Evolutionary conservation across 2,888 invertebrate genomes (phyloP).

Genomic region (Machimus atricapillus): DNA sequence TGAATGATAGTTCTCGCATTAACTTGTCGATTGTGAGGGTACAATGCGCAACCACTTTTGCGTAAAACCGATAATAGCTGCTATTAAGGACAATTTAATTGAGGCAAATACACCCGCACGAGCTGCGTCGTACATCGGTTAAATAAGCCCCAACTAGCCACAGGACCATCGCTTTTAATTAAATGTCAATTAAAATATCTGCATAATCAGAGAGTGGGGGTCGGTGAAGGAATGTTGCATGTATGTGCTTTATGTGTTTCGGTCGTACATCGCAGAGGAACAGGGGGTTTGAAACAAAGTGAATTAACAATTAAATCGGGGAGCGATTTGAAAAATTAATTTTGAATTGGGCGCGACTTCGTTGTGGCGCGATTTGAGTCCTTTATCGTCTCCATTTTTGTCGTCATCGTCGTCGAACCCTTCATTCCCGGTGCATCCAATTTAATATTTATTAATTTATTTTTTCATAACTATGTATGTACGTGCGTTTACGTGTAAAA

Average conservation of each 20-base stretch:
- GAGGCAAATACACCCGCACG: background rate
- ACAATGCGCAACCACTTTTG: constrained; percentile 11
- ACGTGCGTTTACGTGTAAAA: constrained; percentile 35
- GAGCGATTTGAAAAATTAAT: constrained; percentile 16
- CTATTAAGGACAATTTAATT: constrained; percentile 33
- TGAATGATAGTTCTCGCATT: background rate
- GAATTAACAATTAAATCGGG: background rate
- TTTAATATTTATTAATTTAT: background rate
- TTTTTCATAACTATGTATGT: constrained; percentile 25
- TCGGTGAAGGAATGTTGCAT: background rate
- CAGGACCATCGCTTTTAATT: constrained; percentile 15
- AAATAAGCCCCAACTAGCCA: background rate
- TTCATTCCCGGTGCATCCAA: constrained; percentile 4
- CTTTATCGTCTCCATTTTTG: background rate
- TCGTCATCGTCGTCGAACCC: background rate
- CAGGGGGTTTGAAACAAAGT: background rate
- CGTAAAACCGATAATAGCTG: constrained; percentile 11
- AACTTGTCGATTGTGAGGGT: background rate
- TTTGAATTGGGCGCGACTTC: background rate
- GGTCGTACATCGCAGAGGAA: background rate
- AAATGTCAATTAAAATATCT: constrained; percentile 20
- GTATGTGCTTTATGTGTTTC: background rate
- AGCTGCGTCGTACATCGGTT: background rate
- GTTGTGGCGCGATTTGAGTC: background rate
- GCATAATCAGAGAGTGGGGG: background rate